Evolutionary conservation across 2,888 invertebrate species (phyloP), one percentile per base, ranked within the genome.

Genomic region (Perizoma affinitatum): DNA sequence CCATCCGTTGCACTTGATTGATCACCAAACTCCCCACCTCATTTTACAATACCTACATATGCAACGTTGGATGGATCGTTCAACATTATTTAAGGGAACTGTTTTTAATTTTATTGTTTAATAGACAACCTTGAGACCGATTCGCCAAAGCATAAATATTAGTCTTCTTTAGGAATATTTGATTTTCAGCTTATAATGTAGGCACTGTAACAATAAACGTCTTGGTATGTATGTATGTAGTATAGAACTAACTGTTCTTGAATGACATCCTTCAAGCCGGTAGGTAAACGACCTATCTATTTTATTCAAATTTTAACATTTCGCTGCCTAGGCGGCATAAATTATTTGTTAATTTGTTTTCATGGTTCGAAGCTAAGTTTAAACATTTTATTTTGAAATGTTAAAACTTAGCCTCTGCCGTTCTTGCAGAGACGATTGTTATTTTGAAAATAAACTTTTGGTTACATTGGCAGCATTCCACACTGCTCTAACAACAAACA

Each of bases 401-500:
- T 42, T 42, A 10, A n/a, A 5, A 5, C 42, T 10, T 10, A n/a
- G n/a, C 42, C 36, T 47, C 9, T n/a, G 36, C 22, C 7, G 4
- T 46, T 8, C 7, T 40, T 48, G 9, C 43, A 59, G 56, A 55
- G 61, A 65, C 61, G 60, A 66, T 57, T 60, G n/a, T 69, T 74
- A 74, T 75, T 79, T 78, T 74, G 71, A 71, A 73, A 76, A 75
- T 74, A 56, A 45, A 66, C 63, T 58, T 63, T 57, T 65, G 66
- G 58, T 72, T 67, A 52, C 55, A 65, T 68, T 64, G 67, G 65
- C 71, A 68, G 72, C 74, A 75, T 72, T 73, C 69, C 67, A 73
- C 55, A 58, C 60, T 62, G 60, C 66, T 72, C 65, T 68, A 74
- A 76, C 71, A 76, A 76, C 76, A 78, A 76, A 77, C 76, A 78